Evolutionary conservation across 2,113 vertebrate genomes (phyloP).

Genomic region (Sebastes fasciatus): DNA sequence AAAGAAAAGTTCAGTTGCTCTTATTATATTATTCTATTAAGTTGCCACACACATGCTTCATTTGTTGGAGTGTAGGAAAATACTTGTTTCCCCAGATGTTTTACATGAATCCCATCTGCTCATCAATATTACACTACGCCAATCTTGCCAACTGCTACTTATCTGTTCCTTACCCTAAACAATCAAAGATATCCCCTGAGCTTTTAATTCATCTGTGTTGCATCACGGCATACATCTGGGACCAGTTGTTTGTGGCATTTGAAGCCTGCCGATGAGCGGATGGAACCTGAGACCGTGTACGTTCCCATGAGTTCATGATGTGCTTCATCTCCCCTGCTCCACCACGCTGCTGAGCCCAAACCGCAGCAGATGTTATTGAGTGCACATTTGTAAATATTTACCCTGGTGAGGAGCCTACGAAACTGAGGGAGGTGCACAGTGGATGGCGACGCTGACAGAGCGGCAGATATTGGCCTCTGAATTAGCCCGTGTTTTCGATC

Average conservation of each 20-base stretch:
- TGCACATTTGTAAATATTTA: slow-evolving; percentile 81
- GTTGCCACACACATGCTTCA: slow-evolving; percentile 19
- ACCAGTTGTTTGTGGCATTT: slow-evolving; percentile 73
- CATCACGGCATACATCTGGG: slow-evolving; percentile 76
- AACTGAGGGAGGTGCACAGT: slow-evolving; percentile 45
- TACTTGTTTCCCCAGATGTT: slow-evolving; percentile 50
- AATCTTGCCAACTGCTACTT: slow-evolving; percentile 51
- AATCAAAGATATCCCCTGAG: slow-evolving; percentile 61
- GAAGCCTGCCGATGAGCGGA: slow-evolving; percentile 63
- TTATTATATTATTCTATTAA: background rate
- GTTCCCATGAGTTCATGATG: slow-evolving; percentile 71
- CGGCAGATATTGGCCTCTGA: slow-evolving; percentile 47
- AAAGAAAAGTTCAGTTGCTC: background rate
- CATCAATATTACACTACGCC: slow-evolving; percentile 30
- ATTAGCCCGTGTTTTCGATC: slow-evolving; percentile 41
- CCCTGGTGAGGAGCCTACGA: slow-evolving; percentile 52
- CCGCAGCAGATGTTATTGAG: slow-evolving; percentile 76
- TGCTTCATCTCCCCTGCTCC: slow-evolving; percentile 61
- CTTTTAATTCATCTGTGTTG: slow-evolving; percentile 66
- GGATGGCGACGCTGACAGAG: slow-evolving; percentile 34
- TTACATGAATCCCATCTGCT: slow-evolving; percentile 51
- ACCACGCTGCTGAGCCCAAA: slow-evolving; percentile 54
- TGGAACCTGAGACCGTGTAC: slow-evolving; percentile 67
- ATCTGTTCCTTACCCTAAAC: slow-evolving; percentile 52
- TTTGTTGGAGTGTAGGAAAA: slow-evolving; percentile 12